Conservation (phyloP, 2,113 vertebrate species). For the Rhynchomys soricoides region DNA sequence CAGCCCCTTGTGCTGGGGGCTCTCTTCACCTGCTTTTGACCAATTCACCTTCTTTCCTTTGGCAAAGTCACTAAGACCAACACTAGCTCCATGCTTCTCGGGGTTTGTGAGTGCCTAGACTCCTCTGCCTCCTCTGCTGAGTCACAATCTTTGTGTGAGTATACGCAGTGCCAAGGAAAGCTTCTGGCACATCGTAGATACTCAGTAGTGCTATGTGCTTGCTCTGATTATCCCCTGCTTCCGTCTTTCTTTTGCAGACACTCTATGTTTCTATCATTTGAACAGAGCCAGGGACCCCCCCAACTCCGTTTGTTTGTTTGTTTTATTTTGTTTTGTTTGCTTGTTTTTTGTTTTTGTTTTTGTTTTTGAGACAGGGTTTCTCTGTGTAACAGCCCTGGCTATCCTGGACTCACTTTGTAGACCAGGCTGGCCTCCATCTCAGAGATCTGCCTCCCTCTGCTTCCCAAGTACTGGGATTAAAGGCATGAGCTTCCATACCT, state of each 20-base stretch:
- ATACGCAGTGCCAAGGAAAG: neutral
- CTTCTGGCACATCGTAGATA: neutral
- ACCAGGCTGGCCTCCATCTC: too few species aligned
- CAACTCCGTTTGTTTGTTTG: neutral
- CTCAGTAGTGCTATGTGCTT: neutral
- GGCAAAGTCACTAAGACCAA: neutral
- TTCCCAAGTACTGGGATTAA: too few species aligned
- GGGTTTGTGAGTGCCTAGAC: neutral
- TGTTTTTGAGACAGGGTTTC: too few species aligned
- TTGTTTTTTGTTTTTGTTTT: too few species aligned
- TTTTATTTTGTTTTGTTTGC: too few species aligned
- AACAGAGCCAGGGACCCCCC: neutral
- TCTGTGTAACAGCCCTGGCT: too few species aligned
- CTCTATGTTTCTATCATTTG: slow-evolving; percentile 49
- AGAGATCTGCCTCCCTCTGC: too few species aligned
- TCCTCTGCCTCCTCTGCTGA: neutral
- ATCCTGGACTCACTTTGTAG: too few species aligned
- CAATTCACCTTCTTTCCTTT: slow-evolving; percentile 19
- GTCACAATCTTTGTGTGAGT: neutral
- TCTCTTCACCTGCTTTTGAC: slow-evolving; percentile 17
- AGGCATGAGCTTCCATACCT: too few species aligned
- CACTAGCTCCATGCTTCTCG: neutral
- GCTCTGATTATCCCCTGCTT: neutral
- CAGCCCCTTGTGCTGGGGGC: neutral
- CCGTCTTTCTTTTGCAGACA: neutral